Evolutionary conservation across 1,140 invertebrate genomes (phyloP).

Genomic region (Gryllus bimaculatus): DNA sequence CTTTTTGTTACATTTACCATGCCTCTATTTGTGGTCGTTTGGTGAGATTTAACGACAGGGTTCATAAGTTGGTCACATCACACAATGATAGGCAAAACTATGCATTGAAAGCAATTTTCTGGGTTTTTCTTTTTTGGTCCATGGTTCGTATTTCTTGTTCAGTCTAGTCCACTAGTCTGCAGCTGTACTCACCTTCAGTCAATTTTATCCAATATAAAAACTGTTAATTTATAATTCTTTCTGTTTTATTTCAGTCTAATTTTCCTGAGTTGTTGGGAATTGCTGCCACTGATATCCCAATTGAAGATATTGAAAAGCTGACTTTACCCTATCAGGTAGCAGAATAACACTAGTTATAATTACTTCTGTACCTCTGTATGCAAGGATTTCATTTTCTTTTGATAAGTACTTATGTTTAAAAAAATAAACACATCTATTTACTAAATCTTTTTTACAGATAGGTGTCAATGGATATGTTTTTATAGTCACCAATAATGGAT

Average conservation of each 20-base stretch:
- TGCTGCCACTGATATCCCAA: constrained; percentile 87
- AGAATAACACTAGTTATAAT: not conserved
- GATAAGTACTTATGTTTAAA: not conserved
- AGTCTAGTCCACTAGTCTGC: no score
- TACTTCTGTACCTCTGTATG: not conserved
- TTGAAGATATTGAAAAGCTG: constrained; percentile 48
- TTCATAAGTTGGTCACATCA: no score
- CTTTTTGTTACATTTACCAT: no score
- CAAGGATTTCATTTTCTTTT: not conserved
- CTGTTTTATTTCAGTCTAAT: constrained; percentile 33
- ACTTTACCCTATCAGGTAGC: constrained; percentile 67
- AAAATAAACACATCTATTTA: not conserved
- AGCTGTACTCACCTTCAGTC: no score
- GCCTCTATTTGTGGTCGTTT: no score
- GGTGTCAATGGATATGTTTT: constrained; percentile 94
- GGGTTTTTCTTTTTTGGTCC: no score
- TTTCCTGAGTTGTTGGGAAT: constrained; percentile 79
- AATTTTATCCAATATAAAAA: not conserved
- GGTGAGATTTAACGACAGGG: no score
- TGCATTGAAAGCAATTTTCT: no score
- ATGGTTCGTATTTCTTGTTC: no score
- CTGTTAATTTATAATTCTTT: not conserved
- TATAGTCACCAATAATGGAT: constrained; percentile 93
- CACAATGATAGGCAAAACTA: no score
- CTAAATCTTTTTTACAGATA: constrained; percentile 50